Conservation (phyloP, 1,140 invertebrate species). For the Orius laevigatus region DNA sequence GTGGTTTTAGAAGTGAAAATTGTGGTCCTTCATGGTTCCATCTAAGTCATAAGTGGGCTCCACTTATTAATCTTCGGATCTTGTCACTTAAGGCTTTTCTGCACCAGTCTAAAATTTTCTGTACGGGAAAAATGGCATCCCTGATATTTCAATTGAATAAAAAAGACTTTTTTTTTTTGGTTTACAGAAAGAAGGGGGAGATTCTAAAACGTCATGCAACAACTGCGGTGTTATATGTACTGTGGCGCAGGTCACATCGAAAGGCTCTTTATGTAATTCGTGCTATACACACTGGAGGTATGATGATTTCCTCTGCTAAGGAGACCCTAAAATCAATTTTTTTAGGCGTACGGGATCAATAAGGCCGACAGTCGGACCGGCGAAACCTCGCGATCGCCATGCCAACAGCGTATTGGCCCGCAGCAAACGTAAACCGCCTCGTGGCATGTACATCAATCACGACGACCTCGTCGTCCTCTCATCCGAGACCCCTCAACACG, state of each 20-base stretch:
- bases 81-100: too few species aligned
- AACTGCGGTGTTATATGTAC: constrained; percentile 63
- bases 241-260: constrained; percentile 50
- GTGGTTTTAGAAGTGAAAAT: too few species aligned
- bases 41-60: too few species aligned
- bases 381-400: constrained; percentile 27
- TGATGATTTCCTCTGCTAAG: constrained; percentile 17
- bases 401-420: constrained; percentile 38
- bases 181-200: constrained; percentile 30
- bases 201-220: constrained; percentile 40
- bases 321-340: constrained; percentile 14
- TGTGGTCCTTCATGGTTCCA: too few species aligned
- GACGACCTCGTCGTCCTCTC: constrained; percentile 83
- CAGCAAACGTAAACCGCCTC: constrained; percentile 80
- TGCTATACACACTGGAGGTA: constrained; percentile 69
- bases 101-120: too few species aligned
- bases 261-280: constrained; percentile 58
- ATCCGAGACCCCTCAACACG: constrained; percentile 41
- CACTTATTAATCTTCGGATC: too few species aligned
- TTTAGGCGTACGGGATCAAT: constrained; percentile 35
- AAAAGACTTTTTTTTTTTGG: constrained; percentile 1
- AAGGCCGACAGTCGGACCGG: constrained; percentile 34
- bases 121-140: too few species aligned
- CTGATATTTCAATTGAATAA: neutral
- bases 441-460: constrained; percentile 93